A percentile compares a stretch with the other conserved stretches of the same genome.
Conservation (phyloP, 2,888 invertebrate genomes). For the Plutella xylostella region DNA sequence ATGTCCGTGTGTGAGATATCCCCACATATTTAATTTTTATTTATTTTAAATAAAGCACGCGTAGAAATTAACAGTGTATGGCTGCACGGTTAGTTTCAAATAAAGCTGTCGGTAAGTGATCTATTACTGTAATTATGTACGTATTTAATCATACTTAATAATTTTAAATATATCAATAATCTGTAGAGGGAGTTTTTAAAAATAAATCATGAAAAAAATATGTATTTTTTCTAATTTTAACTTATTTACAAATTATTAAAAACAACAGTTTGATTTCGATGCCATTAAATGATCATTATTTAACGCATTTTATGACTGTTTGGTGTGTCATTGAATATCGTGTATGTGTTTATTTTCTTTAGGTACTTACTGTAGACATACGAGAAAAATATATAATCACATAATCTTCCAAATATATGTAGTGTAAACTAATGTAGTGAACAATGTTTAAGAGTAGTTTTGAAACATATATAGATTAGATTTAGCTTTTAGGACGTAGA, state of each 20-base stretch:
- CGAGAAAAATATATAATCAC: slow-evolving; percentile 41
- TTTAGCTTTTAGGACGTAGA: neutral
- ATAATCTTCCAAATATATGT: slow-evolving; percentile 39
- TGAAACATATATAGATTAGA: neutral
- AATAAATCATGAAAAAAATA: neutral
- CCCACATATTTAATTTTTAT: slow-evolving; percentile 7
- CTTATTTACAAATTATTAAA: too few relatives aligned
- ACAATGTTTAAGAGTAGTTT: neutral
- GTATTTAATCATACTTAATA: neutral
- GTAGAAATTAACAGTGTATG: slow-evolving; percentile 17
- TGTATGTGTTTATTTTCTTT: neutral
- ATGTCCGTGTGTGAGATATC: too few relatives aligned
- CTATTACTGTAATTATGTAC: neutral
- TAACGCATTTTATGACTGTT: too few relatives aligned
- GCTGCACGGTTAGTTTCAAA: slow-evolving; percentile 20
- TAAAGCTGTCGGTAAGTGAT: neutral
- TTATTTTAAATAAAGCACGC: slow-evolving; percentile 12
- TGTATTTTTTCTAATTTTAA: neutral
- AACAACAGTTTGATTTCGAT: too few relatives aligned
- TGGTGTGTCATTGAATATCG: too few relatives aligned
- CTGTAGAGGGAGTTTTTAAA: neutral
- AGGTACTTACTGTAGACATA: neutral
- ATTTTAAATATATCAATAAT: neutral
- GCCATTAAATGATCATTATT: too few relatives aligned
- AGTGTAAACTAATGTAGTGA: neutral